Conservation (phyloP, 2,113 vertebrate species). For the Anthoscopus minutus region DNA sequence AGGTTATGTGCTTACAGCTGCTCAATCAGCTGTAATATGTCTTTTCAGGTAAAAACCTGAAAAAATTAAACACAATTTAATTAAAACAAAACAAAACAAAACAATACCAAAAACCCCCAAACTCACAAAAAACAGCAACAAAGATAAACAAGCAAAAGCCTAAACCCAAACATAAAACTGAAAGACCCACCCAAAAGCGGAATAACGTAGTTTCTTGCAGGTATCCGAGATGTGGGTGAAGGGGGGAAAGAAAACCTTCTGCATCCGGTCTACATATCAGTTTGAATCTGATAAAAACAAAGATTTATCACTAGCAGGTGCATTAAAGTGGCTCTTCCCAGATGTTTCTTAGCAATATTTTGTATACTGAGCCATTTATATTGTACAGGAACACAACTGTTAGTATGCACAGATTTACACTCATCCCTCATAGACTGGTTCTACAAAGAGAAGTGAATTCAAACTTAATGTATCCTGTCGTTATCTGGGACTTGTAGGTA, state of each 20-base stretch:
- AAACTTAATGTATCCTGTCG: not conserved
- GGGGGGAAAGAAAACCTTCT: rapidly evolving
- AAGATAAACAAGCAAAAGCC: not conserved
- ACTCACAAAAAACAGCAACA: not conserved
- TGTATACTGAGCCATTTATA: not conserved
- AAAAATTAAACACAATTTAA: not conserved
- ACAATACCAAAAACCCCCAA: no score
- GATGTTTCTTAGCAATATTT: not conserved
- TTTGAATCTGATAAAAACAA: not conserved
- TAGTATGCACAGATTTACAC: not conserved
- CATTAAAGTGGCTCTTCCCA: not conserved
- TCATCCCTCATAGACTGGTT: not conserved
- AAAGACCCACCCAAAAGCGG: not conserved
- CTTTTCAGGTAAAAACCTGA: not conserved
- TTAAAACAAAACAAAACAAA: not conserved
- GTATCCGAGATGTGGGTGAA: not conserved
- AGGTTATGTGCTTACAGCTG: not conserved
- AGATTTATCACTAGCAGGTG: not conserved
- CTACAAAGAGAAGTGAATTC: not conserved
- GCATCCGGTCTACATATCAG: not conserved
- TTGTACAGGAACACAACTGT: not conserved
- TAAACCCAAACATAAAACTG: not conserved
- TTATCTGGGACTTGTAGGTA: not conserved
- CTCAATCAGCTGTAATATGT: no score
- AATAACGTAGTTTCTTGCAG: not conserved